These are phyloP conservation scores for Agonopterix alstromeriana DNA, from an alignment of 2,888 invertebrate genomes.

Conservation along the genomic window DNA sequence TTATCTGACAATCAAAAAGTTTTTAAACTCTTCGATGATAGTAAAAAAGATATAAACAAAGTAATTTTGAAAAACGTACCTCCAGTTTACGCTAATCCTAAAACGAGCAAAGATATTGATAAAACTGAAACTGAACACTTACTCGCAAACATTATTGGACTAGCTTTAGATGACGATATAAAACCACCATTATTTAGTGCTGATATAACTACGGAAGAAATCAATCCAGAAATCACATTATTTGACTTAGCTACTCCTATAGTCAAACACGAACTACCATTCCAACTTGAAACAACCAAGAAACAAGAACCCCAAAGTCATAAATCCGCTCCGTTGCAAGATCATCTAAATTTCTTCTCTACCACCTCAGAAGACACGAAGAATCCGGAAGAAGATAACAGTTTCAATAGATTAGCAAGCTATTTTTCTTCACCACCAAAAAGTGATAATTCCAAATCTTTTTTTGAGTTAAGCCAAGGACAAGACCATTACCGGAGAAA, in stretches of 20 bases:
- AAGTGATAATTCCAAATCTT: slow-evolving; percentile 60
- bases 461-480: slow-evolving; percentile 69
- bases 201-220: no score
- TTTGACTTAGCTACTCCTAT: no score
- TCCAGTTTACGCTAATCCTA: no score
- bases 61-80: no score
- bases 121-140: neutral
- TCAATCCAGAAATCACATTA: no score
- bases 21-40: no score
- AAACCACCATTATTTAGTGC: slow-evolving; percentile 1
- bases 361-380: slow-evolving; percentile 11
- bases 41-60: no score
- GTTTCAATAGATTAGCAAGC: slow-evolving; percentile 55
- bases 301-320: no score
- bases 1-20: no score
- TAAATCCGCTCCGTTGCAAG: slow-evolving; percentile 19
- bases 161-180: neutral
- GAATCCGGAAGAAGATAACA: slow-evolving; percentile 12
- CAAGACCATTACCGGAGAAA: slow-evolving; percentile 56
- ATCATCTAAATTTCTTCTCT: slow-evolving; percentile 50
- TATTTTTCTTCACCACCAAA: slow-evolving; percentile 53
- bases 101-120: no score
- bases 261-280: neutral
- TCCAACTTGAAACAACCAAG: neutral
- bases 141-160: neutral